Percentiles rank a stretch among this genome's conserved stretches.
Conservation (phyloP, 2,113 vertebrate species). For the Nanorana parkeri region DNA sequence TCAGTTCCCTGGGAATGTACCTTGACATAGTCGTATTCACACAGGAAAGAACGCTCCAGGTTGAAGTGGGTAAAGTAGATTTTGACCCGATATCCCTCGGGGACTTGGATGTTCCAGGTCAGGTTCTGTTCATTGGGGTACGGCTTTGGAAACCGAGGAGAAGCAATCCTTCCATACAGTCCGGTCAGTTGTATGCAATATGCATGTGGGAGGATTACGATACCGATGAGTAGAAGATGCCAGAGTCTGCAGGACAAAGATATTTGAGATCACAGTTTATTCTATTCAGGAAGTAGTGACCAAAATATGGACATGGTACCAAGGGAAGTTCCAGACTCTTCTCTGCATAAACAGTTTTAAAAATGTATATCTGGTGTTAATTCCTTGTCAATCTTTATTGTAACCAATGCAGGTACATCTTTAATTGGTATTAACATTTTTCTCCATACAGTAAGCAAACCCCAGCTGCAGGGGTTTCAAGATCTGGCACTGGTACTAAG, state of each 20-base stretch:
- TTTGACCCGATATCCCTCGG: constrained; percentile 81
- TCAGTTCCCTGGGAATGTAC: constrained; percentile 66
- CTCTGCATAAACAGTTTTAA: too few relatives aligned
- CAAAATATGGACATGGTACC: too few relatives aligned
- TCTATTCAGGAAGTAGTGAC: too few relatives aligned
- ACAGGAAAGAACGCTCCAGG: constrained; percentile 86
- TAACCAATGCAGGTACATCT: too few relatives aligned
- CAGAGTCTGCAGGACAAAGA: constrained; percentile 50
- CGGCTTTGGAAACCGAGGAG: constrained; percentile 82
- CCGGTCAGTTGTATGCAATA: constrained; percentile 70
- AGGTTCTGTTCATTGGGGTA: constrained; percentile 82
- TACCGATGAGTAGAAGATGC: constrained; percentile 43
- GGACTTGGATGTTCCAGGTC: constrained; percentile 84
- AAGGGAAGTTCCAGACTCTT: too few relatives aligned
- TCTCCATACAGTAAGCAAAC: too few relatives aligned
- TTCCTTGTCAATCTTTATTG: too few relatives aligned
- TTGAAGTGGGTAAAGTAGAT: constrained; percentile 93
- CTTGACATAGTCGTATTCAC: constrained; percentile 94
- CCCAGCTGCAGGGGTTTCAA: too few relatives aligned
- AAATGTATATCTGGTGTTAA: too few relatives aligned
- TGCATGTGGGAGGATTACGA: constrained; percentile 43
- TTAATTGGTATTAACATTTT: too few relatives aligned
- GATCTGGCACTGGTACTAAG: too few relatives aligned
- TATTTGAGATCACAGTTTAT: neutral
- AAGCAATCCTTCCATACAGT: constrained; percentile 82